phyloP scores from a whole-genome alignment of 2,888 invertebrate species.

The Dryobota labecula region DNA sequence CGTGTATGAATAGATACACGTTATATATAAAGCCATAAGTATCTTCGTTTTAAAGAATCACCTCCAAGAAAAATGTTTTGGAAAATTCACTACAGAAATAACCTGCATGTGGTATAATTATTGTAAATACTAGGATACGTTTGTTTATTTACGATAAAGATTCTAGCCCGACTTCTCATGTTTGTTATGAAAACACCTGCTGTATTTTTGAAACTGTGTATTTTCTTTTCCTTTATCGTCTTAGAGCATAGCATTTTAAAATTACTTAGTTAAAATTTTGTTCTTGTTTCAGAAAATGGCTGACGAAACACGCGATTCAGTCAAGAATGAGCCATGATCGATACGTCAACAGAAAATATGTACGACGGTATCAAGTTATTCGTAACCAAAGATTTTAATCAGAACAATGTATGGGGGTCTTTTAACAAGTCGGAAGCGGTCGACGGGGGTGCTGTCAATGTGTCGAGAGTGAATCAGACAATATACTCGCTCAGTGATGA shows the following conservation, averaged over 20 bases:
- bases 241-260: neutral
- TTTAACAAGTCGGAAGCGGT: constrained; percentile 71
- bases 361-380: constrained; percentile 73
- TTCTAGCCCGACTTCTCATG: constrained; percentile 37
- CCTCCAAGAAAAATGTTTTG: constrained; percentile 25
- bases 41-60: constrained; percentile 12
- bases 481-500: constrained; percentile 80
- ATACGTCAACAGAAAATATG: constrained; percentile 74
- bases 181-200: constrained; percentile 43
- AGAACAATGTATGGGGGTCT: constrained; percentile 69
- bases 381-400: constrained; percentile 74
- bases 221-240: constrained; percentile 38
- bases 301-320: constrained; percentile 45
- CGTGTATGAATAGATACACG: no score
- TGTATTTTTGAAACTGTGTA: constrained; percentile 45
- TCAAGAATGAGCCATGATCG: constrained; percentile 68
- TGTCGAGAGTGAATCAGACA: constrained; percentile 75
- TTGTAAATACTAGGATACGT: constrained; percentile 41
- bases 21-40: constrained; percentile 6
- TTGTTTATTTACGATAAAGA: constrained; percentile 48
- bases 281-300: constrained; percentile 79
- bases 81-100: constrained; percentile 42
- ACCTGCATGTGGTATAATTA: constrained; percentile 43
- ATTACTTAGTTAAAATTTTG: constrained; percentile 8
- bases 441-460: constrained; percentile 65